Evolutionary conservation across 2,797 vertebrate species (phyloP), one percentile per base, ranked within the genome.

Genomic region (Sparidentex hasta): DNA sequence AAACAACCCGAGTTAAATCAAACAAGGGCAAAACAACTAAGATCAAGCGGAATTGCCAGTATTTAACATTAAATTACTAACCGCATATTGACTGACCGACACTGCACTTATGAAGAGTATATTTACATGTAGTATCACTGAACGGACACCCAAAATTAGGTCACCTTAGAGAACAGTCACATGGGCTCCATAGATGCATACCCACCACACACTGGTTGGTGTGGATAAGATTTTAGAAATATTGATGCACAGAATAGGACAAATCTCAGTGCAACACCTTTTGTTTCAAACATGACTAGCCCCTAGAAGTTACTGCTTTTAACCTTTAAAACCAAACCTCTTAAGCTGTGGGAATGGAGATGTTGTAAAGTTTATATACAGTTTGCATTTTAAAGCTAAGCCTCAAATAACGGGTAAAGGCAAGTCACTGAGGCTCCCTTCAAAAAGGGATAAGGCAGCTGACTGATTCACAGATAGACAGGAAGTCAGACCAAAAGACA

Each of bases 231-330:
- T 61, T 73, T 69, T 17, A 54, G 16, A 65, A 48, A 54, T 61
- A 55, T 75, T 70, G 11, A 25, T 16, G 11, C 69, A 66, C 11
- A 63, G 44, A 58, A 66, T 0, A 23, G 33, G 13, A 17, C 50
- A 57, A 68, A 81, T 55, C 58, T 43, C 56, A 59, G 11, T 56
- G 65, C 54, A 63, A 11, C 3, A 0, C 50, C 33, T 11, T 4
- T 17, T 11, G 25, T 73, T 61, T 78, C 61, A 61, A 88, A 87
- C 66, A 87, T 65, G 76, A 83, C 74, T 55, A 65, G 72, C 63
- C 25, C 46, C 78, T 56, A 58, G n/a, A 57, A 59, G 75, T 48
- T 50, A 62, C 43, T 54, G 58, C 56, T 9, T 59, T 65, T 21
- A 62, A 57, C 25, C 0, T 16, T 67, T 27, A 47, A 69, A 61